A percentile compares a stretch with the other conserved stretches of the same genome.
Conservation (phyloP, 1,140 invertebrate genomes). For the Rhagoletis pomonella region DNA sequence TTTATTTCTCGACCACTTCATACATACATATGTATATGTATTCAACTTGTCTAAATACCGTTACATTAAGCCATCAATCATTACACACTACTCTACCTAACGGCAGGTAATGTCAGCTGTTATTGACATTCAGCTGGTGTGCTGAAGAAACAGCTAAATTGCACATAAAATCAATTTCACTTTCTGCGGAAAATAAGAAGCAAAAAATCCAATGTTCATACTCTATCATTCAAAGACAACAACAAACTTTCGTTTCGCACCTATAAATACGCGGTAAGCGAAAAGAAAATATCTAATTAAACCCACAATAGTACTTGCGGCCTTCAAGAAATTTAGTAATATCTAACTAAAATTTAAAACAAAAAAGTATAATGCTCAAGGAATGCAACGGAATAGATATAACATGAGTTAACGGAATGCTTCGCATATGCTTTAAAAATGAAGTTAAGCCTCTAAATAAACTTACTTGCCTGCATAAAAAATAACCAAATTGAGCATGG, state of each 20-base stretch:
- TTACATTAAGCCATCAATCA: not conserved
- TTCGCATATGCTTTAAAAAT: not conserved
- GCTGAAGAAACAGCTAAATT: not conserved
- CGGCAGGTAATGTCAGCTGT: not conserved
- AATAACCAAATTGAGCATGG: not conserved
- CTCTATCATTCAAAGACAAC: not conserved
- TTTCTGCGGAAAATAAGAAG: not conserved
- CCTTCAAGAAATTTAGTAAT: not conserved
- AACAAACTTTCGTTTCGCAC: not conserved
- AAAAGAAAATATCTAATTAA: not conserved
- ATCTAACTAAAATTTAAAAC: not conserved
- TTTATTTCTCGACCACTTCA: not conserved
- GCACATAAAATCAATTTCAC: not conserved
- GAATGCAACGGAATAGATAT: not conserved
- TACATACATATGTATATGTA: no score
- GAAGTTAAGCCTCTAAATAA: not conserved
- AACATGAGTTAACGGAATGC: not conserved
- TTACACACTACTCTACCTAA: not conserved
- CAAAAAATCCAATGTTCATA: not conserved
- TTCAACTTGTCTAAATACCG: not conserved
- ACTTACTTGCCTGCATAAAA: not conserved
- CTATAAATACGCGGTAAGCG: slow-evolving; percentile 28
- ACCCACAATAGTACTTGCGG: not conserved
- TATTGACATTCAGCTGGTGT: not conserved
- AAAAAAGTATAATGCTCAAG: not conserved